Conservation (phyloP, 2,888 invertebrate species). For the Iselma pallidipennis region DNA sequence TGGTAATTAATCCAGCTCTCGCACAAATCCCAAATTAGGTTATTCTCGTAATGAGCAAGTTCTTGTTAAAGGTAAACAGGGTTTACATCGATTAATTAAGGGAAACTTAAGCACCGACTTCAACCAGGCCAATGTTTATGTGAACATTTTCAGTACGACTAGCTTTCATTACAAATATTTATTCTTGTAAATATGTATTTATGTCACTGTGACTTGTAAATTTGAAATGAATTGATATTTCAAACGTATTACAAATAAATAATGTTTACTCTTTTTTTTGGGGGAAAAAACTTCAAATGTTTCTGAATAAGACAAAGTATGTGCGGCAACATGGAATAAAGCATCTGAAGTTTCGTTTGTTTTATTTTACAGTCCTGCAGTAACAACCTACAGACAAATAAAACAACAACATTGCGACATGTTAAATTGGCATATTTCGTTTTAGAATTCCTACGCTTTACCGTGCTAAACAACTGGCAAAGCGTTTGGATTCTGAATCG, state of each 20-base stretch:
- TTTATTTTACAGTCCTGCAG: not conserved
- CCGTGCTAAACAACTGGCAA: conserved; percentile 77
- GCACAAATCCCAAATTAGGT: conserved; percentile 27
- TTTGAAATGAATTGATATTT: not conserved
- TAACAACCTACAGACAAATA: too few species aligned
- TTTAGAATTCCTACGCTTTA: conserved; percentile 98
- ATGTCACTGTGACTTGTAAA: too few species aligned
- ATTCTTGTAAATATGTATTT: too few species aligned
- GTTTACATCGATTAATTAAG: conserved; percentile 23
- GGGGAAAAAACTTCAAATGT: too few species aligned
- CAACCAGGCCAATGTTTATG: not conserved
- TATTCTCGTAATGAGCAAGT: conserved; percentile 22
- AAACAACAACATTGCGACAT: conserved; percentile 6
- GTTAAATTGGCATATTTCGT: conserved; percentile 59
- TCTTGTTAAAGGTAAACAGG: conserved; percentile 27
- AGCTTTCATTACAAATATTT: too few species aligned
- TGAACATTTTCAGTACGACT: too few species aligned
- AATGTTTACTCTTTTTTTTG: too few species aligned
- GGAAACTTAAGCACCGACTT: not conserved
- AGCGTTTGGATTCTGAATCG: conserved; percentile 97
- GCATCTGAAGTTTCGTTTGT: not conserved
- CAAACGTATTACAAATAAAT: too few species aligned
- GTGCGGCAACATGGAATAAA: not conserved
- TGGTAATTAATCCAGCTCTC: conserved; percentile 24
- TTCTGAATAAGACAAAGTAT: too few species aligned